These are phyloP conservation scores for Leuciscus idus DNA, from an alignment of 2,113 vertebrate genomes.

Conservation along the genomic window DNA sequence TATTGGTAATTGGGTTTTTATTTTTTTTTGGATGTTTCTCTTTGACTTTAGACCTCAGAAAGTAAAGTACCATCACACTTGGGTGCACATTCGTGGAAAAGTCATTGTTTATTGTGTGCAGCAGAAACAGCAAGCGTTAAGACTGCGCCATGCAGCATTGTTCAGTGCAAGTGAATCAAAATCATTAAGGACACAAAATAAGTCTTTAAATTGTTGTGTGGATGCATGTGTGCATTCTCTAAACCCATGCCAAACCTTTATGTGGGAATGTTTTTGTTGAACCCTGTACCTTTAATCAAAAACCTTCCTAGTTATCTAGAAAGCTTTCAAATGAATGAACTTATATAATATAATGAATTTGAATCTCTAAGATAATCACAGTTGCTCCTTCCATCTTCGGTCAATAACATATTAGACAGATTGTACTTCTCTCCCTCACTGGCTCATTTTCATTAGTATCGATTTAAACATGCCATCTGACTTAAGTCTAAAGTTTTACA, in stretches of 20 bases:
- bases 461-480: no score
- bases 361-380: no score
- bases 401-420: no score
- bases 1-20: not conserved
- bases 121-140: not conserved
- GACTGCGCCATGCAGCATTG: not conserved
- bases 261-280: not conserved
- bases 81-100: not conserved
- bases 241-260: no score
- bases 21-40: not conserved
- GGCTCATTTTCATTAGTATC: no score
- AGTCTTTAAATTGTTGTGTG: not conserved
- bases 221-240: not conserved
- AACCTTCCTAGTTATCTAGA: not conserved
- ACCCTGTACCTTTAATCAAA: not conserved
- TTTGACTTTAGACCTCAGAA: not conserved
- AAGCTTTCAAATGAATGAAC: not conserved
- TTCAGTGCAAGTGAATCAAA: not conserved
- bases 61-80: not conserved
- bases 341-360: no score
- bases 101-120: constrained; percentile 2
- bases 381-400: no score
- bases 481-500: no score
- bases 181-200: not conserved
- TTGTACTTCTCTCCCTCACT: no score